A percentile compares a stretch with the other conserved stretches of the same genome.
These are phyloP conservation scores for Corythaixoides concolor DNA, from an alignment of 2,113 vertebrate species.

Conservation along the genomic window DNA sequence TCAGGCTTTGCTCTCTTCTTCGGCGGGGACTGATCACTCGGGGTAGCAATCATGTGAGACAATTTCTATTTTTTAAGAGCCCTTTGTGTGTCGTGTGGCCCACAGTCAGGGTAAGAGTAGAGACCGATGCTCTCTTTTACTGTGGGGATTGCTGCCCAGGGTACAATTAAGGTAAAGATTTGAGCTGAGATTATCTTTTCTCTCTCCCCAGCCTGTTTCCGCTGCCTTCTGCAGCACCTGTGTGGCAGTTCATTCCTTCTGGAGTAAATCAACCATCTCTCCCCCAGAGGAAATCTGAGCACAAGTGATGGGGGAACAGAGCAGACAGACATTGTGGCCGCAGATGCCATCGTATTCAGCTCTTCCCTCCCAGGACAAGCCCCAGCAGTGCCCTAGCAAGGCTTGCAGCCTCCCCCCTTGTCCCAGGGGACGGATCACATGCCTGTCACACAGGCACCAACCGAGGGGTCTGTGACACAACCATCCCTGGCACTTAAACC, in stretches of 20 bases:
- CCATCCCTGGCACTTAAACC: background rate
- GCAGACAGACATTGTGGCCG: background rate
- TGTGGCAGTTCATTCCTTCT: background rate
- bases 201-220: background rate
- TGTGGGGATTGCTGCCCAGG: background rate
- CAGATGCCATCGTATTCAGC: background rate
- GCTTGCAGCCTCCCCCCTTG: background rate
- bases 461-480: background rate
- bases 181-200: background rate
- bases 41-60: background rate
- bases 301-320: background rate
- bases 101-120: background rate
- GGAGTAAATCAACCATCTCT: conserved; percentile 38
- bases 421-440: background rate
- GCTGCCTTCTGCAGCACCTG: background rate
- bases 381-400: background rate
- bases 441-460: background rate
- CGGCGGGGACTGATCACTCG: background rate
- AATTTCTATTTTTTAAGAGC: background rate
- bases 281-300: conserved; percentile 41
- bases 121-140: background rate
- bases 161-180: background rate
- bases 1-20: background rate
- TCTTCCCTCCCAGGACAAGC: background rate
- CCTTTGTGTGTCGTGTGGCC: background rate